Evolutionary conservation across 1,140 invertebrate genomes (phyloP), one percentile per base, ranked within the genome.

Genomic region (Drosophila leontia): DNA sequence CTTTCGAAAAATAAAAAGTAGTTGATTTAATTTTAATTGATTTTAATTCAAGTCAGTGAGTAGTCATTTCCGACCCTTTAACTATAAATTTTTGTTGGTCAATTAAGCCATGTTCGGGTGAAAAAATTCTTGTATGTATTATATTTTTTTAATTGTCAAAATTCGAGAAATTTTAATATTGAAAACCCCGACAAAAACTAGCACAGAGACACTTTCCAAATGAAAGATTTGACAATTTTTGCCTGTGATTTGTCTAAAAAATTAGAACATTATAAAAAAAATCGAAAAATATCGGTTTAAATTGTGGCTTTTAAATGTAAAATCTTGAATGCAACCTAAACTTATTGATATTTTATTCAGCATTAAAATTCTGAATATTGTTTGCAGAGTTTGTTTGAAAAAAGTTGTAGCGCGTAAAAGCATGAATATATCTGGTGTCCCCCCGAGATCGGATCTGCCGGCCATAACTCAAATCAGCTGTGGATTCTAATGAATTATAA

Each of bases 401-500:
- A 62, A 62, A 32, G 13, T 8, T 42, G 2, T 17, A 41, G n/a
- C 9, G 11, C 53, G 1, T 34, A 29, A 63, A 34, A 32, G 29
- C 51, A 8, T 15, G 17, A 37, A 55, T 55, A 55, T 39, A 26
- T 23, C 12, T 17, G 5, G n/a, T 56, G 15, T 37, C 59, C 45
- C 45, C 64, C 35, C 8, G 53, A 53, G 61, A 47, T 70, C 7
- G 11, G 47, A 51, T 57, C 37, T 42, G 23, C 34, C 9, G 34
- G 42, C 53, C 41, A 62, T 69, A 65, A 80, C 57, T 75, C 44
- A 50, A 70, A 80, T 75, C 55, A 69, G 32, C 57, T 80, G 62
- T 74, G 55, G 55, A 53, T 85, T 84, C 76, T 84, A 81, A 65
- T 69, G 82, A 85, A 84, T 81, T 78, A 75, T 68, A 60, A 51